A percentile compares a stretch with the other conserved stretches of the same genome.
Evolutionary conservation across 2,797 vertebrate genomes (phyloP).

Genomic region (Diplodus puntazzo): DNA sequence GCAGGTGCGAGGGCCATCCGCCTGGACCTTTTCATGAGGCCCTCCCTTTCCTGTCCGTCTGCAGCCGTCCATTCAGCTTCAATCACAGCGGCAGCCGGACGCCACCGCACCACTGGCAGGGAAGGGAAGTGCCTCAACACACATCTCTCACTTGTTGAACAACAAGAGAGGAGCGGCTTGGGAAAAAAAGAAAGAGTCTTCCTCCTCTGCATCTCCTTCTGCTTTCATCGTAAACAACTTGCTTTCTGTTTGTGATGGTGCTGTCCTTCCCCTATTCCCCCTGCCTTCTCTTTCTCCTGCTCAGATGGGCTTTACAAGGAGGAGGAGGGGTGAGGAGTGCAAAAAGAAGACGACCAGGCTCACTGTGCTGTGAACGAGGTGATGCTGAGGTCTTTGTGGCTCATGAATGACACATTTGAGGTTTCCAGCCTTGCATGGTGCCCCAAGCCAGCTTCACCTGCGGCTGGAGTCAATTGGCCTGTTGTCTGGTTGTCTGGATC

Average conservation of each 20-base stretch:
- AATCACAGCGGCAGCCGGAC: slow-evolving; percentile 88
- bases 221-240: slow-evolving; percentile 84
- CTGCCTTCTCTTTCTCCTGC: slow-evolving; percentile 66
- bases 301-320: slow-evolving; percentile 70
- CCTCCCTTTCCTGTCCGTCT: slow-evolving; percentile 92
- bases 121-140: slow-evolving; percentile 90
- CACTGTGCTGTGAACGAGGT: slow-evolving; percentile 46
- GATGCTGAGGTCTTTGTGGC: slow-evolving; percentile 72
- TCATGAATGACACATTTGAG: slow-evolving; percentile 80
- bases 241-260: slow-evolving; percentile 81
- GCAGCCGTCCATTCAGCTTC: slow-evolving; percentile 88
- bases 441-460: slow-evolving; percentile 81
- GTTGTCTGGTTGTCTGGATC: slow-evolving; percentile 77
- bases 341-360: slow-evolving; percentile 61
- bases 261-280: slow-evolving; percentile 70
- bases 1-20: slow-evolving; percentile 89
- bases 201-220: slow-evolving; percentile 79
- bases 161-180: slow-evolving; percentile 70
- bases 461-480: slow-evolving; percentile 80
- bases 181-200: slow-evolving; percentile 77
- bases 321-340: slow-evolving; percentile 19
- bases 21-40: slow-evolving; percentile 89
- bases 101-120: slow-evolving; percentile 88
- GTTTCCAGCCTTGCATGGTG: slow-evolving; percentile 75
- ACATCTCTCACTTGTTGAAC: slow-evolving; percentile 80